phyloP scores from a whole-genome alignment of 2,888 invertebrate species.

The Maniola hyperantus region DNA sequence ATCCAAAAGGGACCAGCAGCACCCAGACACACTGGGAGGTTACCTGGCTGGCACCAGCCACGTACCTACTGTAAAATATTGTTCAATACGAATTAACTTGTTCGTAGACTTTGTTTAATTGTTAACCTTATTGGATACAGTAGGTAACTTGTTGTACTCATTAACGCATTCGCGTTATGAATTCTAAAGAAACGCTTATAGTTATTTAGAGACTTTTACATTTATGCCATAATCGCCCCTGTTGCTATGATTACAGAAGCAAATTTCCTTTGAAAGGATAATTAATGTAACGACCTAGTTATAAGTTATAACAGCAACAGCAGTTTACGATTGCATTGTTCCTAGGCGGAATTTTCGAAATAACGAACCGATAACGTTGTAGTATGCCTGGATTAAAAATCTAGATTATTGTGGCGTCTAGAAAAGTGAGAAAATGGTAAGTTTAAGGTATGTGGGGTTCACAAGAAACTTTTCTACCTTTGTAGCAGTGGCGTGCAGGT shows the following conservation, averaged over 20 bases:
- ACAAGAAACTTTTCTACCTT: too few species aligned
- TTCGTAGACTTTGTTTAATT: not conserved
- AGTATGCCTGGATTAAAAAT: conserved; percentile 33
- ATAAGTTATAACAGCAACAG: too few species aligned
- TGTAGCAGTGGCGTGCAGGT: too few species aligned
- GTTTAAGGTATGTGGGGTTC: not conserved
- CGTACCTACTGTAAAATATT: too few species aligned
- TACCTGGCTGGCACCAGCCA: too few species aligned
- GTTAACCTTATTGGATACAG: conserved; percentile 15
- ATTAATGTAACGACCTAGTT: conserved; percentile 40
- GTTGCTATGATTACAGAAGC: not conserved
- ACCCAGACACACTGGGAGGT: too few species aligned
- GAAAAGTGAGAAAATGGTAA: not conserved
- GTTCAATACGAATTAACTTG: not conserved
- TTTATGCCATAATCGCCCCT: conserved; percentile 6
- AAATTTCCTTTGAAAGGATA: not conserved
- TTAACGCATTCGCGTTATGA: conserved; percentile 27
- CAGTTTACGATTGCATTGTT: conserved; percentile 43
- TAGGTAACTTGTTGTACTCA: conserved; percentile 18
- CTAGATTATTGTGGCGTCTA: conserved; percentile 2
- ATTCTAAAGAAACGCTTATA: conserved; percentile 28
- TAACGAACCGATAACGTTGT: conserved; percentile 48
- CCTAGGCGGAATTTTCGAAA: conserved; percentile 48
- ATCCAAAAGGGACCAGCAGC: too few species aligned
- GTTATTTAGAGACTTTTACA: conserved; percentile 9